These are phyloP conservation scores for Saccostrea echinata DNA, from an alignment of 1,140 invertebrate species.

Conservation along the genomic window DNA sequence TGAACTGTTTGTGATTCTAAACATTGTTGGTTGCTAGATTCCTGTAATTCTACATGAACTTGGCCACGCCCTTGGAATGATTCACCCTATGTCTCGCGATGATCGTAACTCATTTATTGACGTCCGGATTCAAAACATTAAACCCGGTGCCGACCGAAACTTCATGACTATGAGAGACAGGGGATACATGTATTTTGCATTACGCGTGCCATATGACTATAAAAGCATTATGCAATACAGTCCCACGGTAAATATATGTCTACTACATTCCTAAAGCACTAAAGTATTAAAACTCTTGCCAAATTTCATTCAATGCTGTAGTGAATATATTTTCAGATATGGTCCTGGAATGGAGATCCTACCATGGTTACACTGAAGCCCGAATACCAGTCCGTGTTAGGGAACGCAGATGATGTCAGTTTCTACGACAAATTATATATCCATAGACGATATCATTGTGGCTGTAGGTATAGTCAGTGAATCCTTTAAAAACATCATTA, in stretches of 20 bases:
- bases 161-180: constrained; percentile 79
- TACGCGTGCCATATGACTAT: constrained; percentile 82
- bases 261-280: too few relatives aligned
- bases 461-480: constrained; percentile 40
- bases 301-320: too few relatives aligned
- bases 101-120: constrained; percentile 85
- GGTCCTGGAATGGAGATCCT: constrained; percentile 53
- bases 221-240: constrained; percentile 79
- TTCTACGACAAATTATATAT: constrained; percentile 64
- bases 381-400: constrained; percentile 64
- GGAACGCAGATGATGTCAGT: constrained; percentile 59
- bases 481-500: neutral
- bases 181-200: constrained; percentile 77
- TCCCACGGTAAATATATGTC: constrained; percentile 55
- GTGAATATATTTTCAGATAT: constrained; percentile 54
- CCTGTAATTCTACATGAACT: constrained; percentile 78
- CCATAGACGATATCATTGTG: constrained; percentile 63
- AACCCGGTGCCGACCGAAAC: constrained; percentile 78
- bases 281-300: too few relatives aligned
- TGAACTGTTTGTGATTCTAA: too few relatives aligned
- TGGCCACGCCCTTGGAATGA: constrained; percentile 81
- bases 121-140: constrained; percentile 85
- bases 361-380: constrained; percentile 57
- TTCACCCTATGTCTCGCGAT: constrained; percentile 85
- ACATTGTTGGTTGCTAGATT: constrained; percentile 40